Evolutionary conservation across 2,888 invertebrate species (phyloP), one percentile per base, ranked within the genome.

Genomic region (Steinernema hermaphroditum): DNA sequence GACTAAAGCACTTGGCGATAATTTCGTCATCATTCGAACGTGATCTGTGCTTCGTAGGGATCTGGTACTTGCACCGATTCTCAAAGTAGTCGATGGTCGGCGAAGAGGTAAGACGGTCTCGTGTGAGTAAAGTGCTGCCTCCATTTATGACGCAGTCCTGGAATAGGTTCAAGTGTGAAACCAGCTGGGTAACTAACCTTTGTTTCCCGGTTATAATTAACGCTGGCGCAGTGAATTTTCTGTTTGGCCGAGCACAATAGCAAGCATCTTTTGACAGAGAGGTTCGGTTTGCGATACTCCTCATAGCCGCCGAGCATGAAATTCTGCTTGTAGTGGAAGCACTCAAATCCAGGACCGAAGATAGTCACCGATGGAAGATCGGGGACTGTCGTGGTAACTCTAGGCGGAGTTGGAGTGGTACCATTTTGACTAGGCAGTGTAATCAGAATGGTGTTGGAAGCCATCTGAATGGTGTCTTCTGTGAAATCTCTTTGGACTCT

Each of bases 321-420:
- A 32, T 62, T 62, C 27, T 62, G 62, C 32, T 62, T 62, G n/a
- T 62, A 62, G n/a, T 62, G 62, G 34, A 62, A 62, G 32, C 62
- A 62, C 62, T 62, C 32, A 16, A 62, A 62, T 6, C 32, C 62
- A 6, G 6, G 32, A 32, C 62, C 62, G 32, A 62, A 62, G 27
- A 62, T 29, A 32, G 62, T 62, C 16, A 62, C 62, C 1, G 62
- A 29, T 1, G 62, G 62, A 29, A 62, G 62, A 32, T 62, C 62
- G 12, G 62, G n/a, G 1, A 16, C 16, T n/a, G 34, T 14, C 32
- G 62, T 32, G 16, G 32, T 1, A 14, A n/a, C 27, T n/a, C 32
- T 27, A 14, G 27, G 29, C 6, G 34, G 34, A 16, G 29, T 8
- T 1, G 1, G 62, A 8, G 34, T 62, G 2, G 62, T 62, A 12